These are phyloP conservation scores for Leptothorax acervorum DNA, from an alignment of 2,888 invertebrate species.

Conservation along the genomic window DNA sequence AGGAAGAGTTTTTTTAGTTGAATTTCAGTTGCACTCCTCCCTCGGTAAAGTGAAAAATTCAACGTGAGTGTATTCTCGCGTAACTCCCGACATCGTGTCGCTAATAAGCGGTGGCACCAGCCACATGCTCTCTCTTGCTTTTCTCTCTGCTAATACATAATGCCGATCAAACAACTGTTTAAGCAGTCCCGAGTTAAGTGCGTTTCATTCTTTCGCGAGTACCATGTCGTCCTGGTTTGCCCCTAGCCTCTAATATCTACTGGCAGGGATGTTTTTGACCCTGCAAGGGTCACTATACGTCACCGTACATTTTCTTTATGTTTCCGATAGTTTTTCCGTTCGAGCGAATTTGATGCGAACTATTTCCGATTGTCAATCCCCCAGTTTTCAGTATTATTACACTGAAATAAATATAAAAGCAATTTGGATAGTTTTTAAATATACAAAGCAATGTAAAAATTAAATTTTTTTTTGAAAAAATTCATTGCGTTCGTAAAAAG, in stretches of 20 bases:
- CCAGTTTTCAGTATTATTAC: background rate
- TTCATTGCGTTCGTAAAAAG: slow-evolving; percentile 16
- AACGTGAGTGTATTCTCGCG: background rate
- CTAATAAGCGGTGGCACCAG: slow-evolving; percentile 84
- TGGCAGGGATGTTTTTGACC: slow-evolving; percentile 67
- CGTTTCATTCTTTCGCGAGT: slow-evolving; percentile 76
- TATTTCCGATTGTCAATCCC: background rate
- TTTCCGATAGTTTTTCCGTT: background rate
- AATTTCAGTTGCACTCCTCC: background rate
- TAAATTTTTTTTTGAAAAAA: background rate
- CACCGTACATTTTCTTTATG: background rate
- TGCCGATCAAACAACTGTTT: slow-evolving; percentile 85
- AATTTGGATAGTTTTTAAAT: background rate
- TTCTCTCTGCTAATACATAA: slow-evolving; percentile 81
- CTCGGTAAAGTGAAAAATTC: slow-evolving; percentile 8
- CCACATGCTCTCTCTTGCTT: slow-evolving; percentile 79
- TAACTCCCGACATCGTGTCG: slow-evolving; percentile 59
- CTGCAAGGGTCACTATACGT: background rate
- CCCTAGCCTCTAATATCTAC: slow-evolving; percentile 22
- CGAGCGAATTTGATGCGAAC: background rate
- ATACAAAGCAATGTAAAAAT: background rate
- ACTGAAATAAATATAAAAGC: background rate
- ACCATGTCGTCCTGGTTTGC: slow-evolving; percentile 58
- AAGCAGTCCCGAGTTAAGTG: slow-evolving; percentile 85
- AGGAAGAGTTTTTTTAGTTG: background rate